Evolutionary conservation across 1,140 invertebrate species (phyloP).

Genomic region (Caenorhabditis tropicalis): DNA sequence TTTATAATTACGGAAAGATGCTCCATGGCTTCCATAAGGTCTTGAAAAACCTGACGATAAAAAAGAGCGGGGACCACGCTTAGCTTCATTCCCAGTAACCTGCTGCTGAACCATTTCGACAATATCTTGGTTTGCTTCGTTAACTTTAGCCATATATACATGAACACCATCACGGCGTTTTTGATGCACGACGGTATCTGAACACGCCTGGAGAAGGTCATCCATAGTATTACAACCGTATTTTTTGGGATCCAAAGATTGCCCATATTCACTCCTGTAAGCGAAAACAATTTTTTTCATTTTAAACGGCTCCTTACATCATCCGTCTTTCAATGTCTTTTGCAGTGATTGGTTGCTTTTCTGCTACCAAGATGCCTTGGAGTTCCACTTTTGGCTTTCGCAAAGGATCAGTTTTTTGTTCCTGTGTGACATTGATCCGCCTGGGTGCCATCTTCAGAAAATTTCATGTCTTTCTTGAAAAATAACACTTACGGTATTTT

Average conservation of each 20-base stretch:
- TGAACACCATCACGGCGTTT: background rate
- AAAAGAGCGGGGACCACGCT: background rate
- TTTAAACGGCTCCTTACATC: background rate
- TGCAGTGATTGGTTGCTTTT: background rate
- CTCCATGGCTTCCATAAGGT: background rate
- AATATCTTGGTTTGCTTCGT: background rate
- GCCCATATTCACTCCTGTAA: background rate
- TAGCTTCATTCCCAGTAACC: background rate
- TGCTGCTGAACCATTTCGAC: slow-evolving; percentile 12
- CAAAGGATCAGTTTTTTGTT: background rate
- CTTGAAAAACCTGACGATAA: background rate
- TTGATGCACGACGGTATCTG: background rate
- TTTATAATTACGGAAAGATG: background rate
- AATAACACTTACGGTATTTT: background rate
- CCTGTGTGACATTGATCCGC: background rate
- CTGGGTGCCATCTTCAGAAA: background rate
- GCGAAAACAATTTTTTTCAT: background rate
- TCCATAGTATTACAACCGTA: background rate
- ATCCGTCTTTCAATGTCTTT: background rate
- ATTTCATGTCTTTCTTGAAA: background rate
- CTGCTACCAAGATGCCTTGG: background rate
- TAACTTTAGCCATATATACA: background rate
- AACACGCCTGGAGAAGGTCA: background rate
- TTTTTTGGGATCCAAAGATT: background rate
- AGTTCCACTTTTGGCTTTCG: slow-evolving; percentile 2